A percentile compares a stretch with the other conserved stretches of the same genome.
Conservation (phyloP, 2,888 invertebrate genomes). For the Synanthedon myopaeformis region DNA sequence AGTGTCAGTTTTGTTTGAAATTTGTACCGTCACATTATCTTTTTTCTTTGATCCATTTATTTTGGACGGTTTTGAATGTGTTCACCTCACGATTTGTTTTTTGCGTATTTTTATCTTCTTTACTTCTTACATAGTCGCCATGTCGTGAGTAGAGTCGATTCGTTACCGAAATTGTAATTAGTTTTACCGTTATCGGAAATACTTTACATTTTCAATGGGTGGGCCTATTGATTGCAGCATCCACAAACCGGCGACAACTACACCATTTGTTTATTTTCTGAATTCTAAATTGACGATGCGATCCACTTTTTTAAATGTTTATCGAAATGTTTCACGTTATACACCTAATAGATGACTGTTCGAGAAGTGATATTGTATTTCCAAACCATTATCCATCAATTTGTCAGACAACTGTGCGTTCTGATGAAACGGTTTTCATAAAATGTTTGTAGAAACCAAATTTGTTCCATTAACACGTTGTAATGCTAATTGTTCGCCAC, state of each 20-base stretch:
- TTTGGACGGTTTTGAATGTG: constrained; percentile 36
- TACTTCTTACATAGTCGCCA: constrained; percentile 28
- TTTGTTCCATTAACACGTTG: constrained; percentile 58
- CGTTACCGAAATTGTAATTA: constrained; percentile 58
- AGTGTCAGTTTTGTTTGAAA: constrained; percentile 14
- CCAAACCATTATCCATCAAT: background rate
- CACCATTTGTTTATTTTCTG: constrained; percentile 36
- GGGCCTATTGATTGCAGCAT: constrained; percentile 28
- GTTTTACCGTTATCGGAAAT: constrained; percentile 50
- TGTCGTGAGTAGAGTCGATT: constrained; percentile 57
- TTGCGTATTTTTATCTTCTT: constrained; percentile 33
- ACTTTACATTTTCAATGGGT: constrained; percentile 48
- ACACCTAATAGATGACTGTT: background rate
- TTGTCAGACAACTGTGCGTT: background rate
- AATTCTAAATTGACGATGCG: constrained; percentile 14
- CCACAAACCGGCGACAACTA: constrained; percentile 35
- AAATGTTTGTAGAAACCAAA: constrained; percentile 41
- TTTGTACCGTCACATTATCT: constrained; percentile 27
- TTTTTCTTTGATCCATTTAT: constrained; percentile 26
- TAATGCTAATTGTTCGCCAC: constrained; percentile 52
- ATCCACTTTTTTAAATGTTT: constrained; percentile 6
- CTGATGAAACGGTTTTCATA: constrained; percentile 16
- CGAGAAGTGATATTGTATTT: background rate
- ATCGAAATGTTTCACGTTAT: background rate
- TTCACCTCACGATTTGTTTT: constrained; percentile 50